Conservation (phyloP, 2,888 invertebrate genomes). For the Dryocosmus kuriphilus region DNA sequence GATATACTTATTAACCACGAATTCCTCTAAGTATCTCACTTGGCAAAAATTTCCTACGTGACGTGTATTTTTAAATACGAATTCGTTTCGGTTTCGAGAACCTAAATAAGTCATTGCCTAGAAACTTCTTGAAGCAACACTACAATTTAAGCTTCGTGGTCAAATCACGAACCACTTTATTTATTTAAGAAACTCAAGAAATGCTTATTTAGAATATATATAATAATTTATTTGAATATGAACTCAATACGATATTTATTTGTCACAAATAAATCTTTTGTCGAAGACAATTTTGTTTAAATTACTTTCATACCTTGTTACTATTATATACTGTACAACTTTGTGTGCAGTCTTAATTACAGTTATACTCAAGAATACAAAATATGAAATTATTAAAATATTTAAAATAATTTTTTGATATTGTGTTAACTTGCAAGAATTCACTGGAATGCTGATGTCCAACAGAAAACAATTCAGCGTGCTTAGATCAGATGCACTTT, state of each 20-base stretch:
- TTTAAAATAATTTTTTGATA: no score
- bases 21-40: slow-evolving; percentile 14
- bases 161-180: background rate
- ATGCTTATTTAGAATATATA: slow-evolving; percentile 24
- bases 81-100: background rate
- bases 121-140: background rate
- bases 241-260: slow-evolving; percentile 31
- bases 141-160: background rate
- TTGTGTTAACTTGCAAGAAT: background rate
- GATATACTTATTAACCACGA: slow-evolving; percentile 19
- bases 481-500: background rate
- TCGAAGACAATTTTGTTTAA: slow-evolving; percentile 18
- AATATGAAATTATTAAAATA: background rate
- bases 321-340: background rate
- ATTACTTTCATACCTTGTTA: slow-evolving; percentile 27
- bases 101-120: background rate
- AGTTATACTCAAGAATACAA: background rate
- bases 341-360: background rate
- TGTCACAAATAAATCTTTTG: slow-evolving; percentile 36
- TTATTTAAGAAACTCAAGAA: background rate
- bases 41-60: background rate
- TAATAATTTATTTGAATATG: slow-evolving; percentile 34
- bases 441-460: background rate
- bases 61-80: slow-evolving; percentile 6
- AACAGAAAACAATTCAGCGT: background rate